A percentile compares a stretch with the other conserved stretches of the same genome.
These are phyloP conservation scores for Myrmophylax atrothorax DNA, from an alignment of 2,113 vertebrate genomes.

Conservation along the genomic window DNA sequence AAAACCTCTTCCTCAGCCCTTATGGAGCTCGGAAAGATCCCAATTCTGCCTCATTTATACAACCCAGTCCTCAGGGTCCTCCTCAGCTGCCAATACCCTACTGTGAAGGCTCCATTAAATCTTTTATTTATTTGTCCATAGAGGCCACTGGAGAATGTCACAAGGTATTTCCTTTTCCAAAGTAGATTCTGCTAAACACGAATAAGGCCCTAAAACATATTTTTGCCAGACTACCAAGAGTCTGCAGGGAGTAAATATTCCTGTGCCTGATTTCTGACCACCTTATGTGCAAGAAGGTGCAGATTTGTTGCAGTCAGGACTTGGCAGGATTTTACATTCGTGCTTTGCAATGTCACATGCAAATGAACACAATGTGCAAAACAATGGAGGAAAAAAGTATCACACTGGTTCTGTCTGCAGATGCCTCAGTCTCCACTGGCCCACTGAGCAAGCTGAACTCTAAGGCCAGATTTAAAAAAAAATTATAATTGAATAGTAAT, in stretches of 20 bases:
- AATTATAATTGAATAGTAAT: background rate
- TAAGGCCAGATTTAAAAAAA: background rate
- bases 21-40: background rate
- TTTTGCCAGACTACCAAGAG: background rate
- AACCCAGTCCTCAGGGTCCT: background rate
- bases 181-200: background rate
- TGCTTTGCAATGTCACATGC: background rate
- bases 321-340: constrained; percentile 9
- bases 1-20: background rate
- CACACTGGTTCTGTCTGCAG: background rate
- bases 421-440: background rate
- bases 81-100: background rate
- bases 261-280: background rate
- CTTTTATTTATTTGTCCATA: constrained; percentile 45
- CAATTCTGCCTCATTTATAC: background rate
- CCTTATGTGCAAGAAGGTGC: background rate
- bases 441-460: background rate
- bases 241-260: background rate
- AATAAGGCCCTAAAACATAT: background rate
- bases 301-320: background rate
- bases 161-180: constrained; percentile 46
- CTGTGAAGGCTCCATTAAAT: constrained; percentile 46
- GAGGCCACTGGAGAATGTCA: constrained; percentile 32
- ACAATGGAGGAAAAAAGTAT: background rate
- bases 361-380: background rate